Conservation (phyloP, 2,888 invertebrate genomes). For the Caenorhabditis parvicauda region DNA sequence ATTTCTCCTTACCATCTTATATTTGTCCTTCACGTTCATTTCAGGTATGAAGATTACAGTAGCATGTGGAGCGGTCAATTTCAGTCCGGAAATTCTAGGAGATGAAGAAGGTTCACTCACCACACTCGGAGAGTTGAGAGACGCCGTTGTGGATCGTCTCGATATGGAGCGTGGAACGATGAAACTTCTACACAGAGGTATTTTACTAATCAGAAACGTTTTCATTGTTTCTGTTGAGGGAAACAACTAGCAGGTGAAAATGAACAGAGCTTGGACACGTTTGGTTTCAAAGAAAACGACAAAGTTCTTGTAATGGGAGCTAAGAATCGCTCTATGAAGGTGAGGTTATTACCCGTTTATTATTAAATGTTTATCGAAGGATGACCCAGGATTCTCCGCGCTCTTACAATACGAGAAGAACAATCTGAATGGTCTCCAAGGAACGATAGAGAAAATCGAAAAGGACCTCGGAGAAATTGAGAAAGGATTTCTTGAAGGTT, state of each 20-base stretch:
- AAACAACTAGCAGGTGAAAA: constrained; percentile 34
- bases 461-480: constrained; percentile 49
- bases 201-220: neutral
- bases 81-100: constrained; percentile 15
- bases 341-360: too few species aligned
- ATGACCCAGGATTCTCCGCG: constrained; percentile 43
- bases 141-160: constrained; percentile 28
- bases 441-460: constrained; percentile 36
- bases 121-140: constrained; percentile 32
- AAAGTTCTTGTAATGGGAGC: constrained; percentile 53
- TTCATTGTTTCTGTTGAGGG: constrained; percentile 42
- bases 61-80: too few species aligned
- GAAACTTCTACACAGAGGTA: constrained; percentile 47
- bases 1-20: too few species aligned
- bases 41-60: too few species aligned
- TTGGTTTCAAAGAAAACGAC: constrained; percentile 52
- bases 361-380: constrained; percentile 8
- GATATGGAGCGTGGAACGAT: constrained; percentile 31
- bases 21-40: too few species aligned
- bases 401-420: constrained; percentile 54
- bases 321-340: constrained; percentile 30
- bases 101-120: constrained; percentile 13
- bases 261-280: constrained; percentile 22
- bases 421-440: constrained; percentile 41
- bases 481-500: constrained; percentile 51